Evolutionary conservation across 2,797 vertebrate species (phyloP).

Genomic region (Sus cebifrons): DNA sequence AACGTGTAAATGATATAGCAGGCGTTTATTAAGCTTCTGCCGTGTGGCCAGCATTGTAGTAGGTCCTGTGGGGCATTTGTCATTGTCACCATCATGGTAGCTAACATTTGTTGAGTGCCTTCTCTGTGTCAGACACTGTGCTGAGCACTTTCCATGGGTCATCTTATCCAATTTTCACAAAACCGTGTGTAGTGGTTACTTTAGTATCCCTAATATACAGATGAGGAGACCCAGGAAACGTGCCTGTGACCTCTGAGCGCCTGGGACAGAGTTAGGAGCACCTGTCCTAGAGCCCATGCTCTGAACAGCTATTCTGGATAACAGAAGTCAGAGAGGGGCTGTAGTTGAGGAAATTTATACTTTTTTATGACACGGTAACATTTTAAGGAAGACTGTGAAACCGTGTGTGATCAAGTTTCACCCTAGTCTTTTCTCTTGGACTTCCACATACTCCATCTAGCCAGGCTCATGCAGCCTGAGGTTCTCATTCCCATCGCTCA

Average conservation of each 20-base stretch:
- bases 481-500: not conserved
- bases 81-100: not conserved
- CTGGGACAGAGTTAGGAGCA: not conserved
- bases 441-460: not conserved
- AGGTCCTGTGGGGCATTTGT: not conserved
- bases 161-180: not conserved
- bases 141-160: not conserved
- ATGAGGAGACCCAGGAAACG: not conserved
- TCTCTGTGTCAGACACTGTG: not conserved
- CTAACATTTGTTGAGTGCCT: not conserved
- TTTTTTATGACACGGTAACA: not conserved
- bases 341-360: not conserved
- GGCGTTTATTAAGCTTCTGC: conserved; percentile 29
- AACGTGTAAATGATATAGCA: not conserved
- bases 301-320: not conserved
- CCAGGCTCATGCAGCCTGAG: not conserved
- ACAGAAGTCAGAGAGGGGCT: not conserved
- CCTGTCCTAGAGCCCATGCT: not conserved
- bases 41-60: not conserved
- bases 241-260: not conserved
- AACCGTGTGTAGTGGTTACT: not conserved
- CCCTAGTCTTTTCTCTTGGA: not conserved
- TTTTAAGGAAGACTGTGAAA: not conserved
- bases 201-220: not conserved
- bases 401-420: not conserved